phyloP scores from a whole-genome alignment of 2,888 invertebrate genomes.

The Cremastinae sp. region DNA sequence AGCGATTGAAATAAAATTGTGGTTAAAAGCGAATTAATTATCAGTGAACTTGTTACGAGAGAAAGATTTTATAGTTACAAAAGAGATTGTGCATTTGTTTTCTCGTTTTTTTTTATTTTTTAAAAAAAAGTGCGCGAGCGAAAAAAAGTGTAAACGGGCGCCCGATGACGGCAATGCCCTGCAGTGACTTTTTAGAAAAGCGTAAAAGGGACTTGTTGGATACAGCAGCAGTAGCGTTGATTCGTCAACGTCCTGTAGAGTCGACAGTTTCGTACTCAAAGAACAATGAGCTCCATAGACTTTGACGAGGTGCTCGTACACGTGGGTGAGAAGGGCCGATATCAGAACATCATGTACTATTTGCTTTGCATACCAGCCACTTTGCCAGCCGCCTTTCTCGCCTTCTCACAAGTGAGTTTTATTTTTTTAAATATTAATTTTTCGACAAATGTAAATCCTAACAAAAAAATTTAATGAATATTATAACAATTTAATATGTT shows the following conservation, averaged over 20 bases:
- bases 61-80: background rate
- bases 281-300: constrained; percentile 80
- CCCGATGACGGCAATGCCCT: constrained; percentile 67
- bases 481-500: too few species aligned
- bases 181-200: constrained; percentile 58
- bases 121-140: background rate
- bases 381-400: constrained; percentile 85
- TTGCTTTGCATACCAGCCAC: constrained; percentile 85
- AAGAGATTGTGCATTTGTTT: background rate
- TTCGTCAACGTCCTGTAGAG: constrained; percentile 48
- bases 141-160: constrained; percentile 47
- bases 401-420: constrained; percentile 84
- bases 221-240: constrained; percentile 45
- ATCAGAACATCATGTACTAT: constrained; percentile 85
- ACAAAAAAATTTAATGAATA: too few species aligned
- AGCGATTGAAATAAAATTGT: background rate
- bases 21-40: background rate
- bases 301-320: constrained; percentile 83
- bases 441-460: too few species aligned
- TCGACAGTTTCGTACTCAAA: constrained; percentile 63
- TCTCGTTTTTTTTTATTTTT: too few species aligned
- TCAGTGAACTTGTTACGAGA: background rate
- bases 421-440: background rate
- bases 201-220: constrained; percentile 52
- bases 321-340: constrained; percentile 84